Evolutionary conservation across 2,113 vertebrate species (phyloP).

Genomic region (Arenaria interpres): DNA sequence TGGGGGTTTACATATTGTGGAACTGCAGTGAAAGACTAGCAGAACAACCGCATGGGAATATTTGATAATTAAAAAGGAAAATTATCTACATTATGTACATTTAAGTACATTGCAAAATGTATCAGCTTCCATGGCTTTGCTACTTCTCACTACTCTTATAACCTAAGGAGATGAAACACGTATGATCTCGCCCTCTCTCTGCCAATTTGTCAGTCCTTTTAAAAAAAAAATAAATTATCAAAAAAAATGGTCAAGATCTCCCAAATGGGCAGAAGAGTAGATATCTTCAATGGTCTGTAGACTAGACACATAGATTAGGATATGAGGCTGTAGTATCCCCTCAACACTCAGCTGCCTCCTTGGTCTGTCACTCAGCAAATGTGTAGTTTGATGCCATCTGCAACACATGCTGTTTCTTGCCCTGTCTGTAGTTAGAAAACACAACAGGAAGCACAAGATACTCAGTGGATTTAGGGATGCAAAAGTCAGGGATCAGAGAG

Average conservation of each 20-base stretch:
- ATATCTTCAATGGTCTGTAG: neutral
- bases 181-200: neutral
- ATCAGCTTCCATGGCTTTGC: neutral
- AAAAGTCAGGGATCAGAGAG: neutral
- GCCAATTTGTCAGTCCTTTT: neutral
- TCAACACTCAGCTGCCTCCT: neutral
- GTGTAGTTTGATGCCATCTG: neutral
- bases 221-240: no score
- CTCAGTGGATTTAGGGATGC: neutral
- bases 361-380: neutral
- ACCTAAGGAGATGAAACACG: accelerated
- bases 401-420: neutral
- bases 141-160: neutral
- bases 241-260: neutral
- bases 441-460: neutral
- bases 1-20: neutral
- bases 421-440: neutral
- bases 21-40: constrained; percentile 2
- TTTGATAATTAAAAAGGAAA: constrained; percentile 26
- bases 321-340: neutral
- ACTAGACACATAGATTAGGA: neutral
- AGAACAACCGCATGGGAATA: neutral
- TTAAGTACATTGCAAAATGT: neutral
- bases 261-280: neutral
- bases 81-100: neutral